Evolutionary conservation across 2,888 invertebrate genomes (phyloP), one percentile per base, ranked within the genome.

Genomic region (Papilio protenor): DNA sequence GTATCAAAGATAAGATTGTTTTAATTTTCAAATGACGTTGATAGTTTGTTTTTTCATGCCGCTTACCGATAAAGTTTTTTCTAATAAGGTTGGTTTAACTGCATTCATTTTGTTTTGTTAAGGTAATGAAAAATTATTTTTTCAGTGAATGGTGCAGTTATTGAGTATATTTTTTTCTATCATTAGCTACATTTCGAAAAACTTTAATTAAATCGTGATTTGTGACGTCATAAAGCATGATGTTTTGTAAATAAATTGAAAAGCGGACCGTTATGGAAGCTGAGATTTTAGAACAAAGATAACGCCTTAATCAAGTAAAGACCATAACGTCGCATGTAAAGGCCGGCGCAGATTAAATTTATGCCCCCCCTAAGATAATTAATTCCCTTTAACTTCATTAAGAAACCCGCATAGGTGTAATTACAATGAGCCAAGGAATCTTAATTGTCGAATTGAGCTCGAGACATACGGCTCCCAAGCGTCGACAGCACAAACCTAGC

Each of bases 381-480:
- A 94, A 94, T 94, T 94, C 92, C 92, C 94, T 92, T 94, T 93
- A 94, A 94, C 91, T 94, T 94, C 94, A 94, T 94, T 94, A 94
- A 92, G 92, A 91, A 89, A 90, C 94, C 94, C 94, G 94, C 94
- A 94, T 94, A 94, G 92, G 94, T 94, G 94, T 94, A 94, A 94
- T 94, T 94, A 94, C 93, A 93, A 94, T 93, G 92, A 93, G 87
- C 93, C 89, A 88, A 91, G 94, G 94, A 94, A 94, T 94, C 93
- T 94, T 94, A 93, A 94, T 94, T 93, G 94, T 94, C 87, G 92
- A 91, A 93, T 93, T 93, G 93, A 91, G 88, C 82, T 76, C 69
- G 87, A 52, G 81, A 89, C 85, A 87, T 80, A 92, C 86, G 73
- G 89, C 10, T 16, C 0, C 0, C 0, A 12, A 81, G 84, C 33